A percentile compares a stretch with the other conserved stretches of the same genome.
phyloP scores from a whole-genome alignment of 2,113 vertebrate genomes.

The Erythrocebus patas region DNA sequence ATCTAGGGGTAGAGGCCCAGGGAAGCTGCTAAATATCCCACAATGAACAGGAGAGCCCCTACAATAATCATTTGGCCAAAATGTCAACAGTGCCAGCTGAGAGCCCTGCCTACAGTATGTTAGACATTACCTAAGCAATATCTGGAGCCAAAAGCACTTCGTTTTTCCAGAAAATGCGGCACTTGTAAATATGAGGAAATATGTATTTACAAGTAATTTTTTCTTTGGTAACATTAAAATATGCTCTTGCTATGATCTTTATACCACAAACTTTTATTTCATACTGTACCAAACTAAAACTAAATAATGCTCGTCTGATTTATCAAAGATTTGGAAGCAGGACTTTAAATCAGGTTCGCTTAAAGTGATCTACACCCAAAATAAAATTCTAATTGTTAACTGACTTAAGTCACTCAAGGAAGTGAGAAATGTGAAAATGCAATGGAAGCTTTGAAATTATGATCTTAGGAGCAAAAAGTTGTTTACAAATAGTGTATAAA shows the following conservation, averaged over 20 bases:
- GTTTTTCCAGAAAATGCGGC: not conserved
- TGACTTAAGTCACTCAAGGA: not conserved
- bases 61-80: not conserved
- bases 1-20: not conserved
- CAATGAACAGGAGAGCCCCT: not conserved
- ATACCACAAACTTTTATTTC: not conserved
- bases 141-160: not conserved
- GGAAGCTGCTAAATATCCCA: not conserved
- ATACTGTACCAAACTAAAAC: not conserved
- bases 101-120: not conserved
- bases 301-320: not conserved
- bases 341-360: not conserved
- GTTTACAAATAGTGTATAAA: not conserved
- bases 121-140: not conserved
- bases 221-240: not conserved
- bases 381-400: not conserved
- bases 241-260: not conserved
- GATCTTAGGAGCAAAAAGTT: conserved; percentile 2
- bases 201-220: not conserved
- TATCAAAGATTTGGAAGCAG: not conserved
- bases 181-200: not conserved
- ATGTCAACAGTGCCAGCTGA: not conserved
- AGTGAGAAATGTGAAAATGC: conserved; percentile 22
- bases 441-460: conserved; percentile 6
- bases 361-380: not conserved